Percentiles rank a stretch among this genome's conserved stretches.
These are phyloP conservation scores for Drosophila tropicalis DNA, from an alignment of 1,140 invertebrate species.

Conservation along the genomic window DNA sequence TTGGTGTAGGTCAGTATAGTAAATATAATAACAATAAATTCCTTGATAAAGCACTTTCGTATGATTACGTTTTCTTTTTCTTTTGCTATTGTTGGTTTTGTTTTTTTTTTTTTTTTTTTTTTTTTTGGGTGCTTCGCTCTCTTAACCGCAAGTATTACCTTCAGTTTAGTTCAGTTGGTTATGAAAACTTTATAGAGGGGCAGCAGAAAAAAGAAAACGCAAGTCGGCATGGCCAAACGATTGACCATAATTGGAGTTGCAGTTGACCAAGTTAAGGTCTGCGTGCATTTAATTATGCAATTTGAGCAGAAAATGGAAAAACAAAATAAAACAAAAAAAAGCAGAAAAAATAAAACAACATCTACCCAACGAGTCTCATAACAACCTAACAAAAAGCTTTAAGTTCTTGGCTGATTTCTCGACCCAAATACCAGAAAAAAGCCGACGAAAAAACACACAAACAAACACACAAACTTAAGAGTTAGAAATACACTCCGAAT, in stretches of 20 bases:
- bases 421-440: slow-evolving; percentile 38
- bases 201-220: slow-evolving; percentile 56
- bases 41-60: background rate
- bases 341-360: too few relatives aligned
- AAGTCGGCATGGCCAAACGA: slow-evolving; percentile 59
- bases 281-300: slow-evolving; percentile 81
- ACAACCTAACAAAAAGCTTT: slow-evolving; percentile 14
- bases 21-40: background rate
- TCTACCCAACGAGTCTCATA: slow-evolving; percentile 28
- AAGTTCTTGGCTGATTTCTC: slow-evolving; percentile 53
- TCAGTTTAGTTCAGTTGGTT: slow-evolving; percentile 50
- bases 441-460: too few relatives aligned
- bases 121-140: background rate
- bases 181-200: slow-evolving; percentile 22
- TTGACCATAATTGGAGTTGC: slow-evolving; percentile 74
- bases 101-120: background rate
- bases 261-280: slow-evolving; percentile 63
- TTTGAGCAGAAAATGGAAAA: slow-evolving; percentile 70
- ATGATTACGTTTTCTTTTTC: slow-evolving; percentile 1
- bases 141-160: slow-evolving; percentile 59
- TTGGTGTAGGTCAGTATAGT: background rate
- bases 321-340: slow-evolving; percentile 18
- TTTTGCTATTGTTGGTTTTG: background rate
- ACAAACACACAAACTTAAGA: slow-evolving; percentile 30
- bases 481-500: slow-evolving; percentile 32